phyloP scores from a whole-genome alignment of 2,888 invertebrate species.

The Drosophila ustulata region DNA sequence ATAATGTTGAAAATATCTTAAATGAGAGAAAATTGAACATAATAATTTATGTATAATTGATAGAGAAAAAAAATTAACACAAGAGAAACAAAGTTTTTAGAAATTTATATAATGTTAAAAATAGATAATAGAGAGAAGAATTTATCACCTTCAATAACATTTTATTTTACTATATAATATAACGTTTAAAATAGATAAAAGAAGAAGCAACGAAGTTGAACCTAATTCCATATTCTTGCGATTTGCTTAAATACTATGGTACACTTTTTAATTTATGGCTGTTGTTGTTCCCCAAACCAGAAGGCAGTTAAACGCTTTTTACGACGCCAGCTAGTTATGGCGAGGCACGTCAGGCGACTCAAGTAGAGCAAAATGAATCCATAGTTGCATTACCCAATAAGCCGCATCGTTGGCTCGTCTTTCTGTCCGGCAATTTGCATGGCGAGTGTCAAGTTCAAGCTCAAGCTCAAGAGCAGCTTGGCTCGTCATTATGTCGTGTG shows the following conservation, averaged over 20 bases:
- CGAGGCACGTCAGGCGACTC: background rate
- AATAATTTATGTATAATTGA: no score
- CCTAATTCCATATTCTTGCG: background rate
- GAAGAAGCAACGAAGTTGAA: background rate
- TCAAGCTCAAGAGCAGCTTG: slow-evolving; percentile 69
- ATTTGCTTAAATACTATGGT: no score
- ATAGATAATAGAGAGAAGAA: no score
- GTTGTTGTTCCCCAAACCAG: slow-evolving; percentile 2
- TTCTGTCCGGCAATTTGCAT: slow-evolving; percentile 24
- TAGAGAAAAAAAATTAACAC: no score
- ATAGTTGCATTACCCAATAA: slow-evolving; percentile 13
- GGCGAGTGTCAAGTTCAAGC: slow-evolving; percentile 50
- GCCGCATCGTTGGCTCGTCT: background rate
- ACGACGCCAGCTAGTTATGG: slow-evolving; percentile 6
- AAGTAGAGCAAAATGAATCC: background rate
- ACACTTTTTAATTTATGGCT: background rate
- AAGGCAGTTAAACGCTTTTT: background rate
- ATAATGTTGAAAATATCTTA: no score
- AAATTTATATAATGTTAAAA: no score
- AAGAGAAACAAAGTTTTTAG: no score
- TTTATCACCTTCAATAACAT: no score
- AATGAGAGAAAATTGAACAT: no score
- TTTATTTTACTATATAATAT: no score
- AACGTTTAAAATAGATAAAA: no score
- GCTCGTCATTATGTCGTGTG: slow-evolving; percentile 29